Evolutionary conservation across 2,797 vertebrate species (phyloP).

Genomic region (Capromys pilorides): DNA sequence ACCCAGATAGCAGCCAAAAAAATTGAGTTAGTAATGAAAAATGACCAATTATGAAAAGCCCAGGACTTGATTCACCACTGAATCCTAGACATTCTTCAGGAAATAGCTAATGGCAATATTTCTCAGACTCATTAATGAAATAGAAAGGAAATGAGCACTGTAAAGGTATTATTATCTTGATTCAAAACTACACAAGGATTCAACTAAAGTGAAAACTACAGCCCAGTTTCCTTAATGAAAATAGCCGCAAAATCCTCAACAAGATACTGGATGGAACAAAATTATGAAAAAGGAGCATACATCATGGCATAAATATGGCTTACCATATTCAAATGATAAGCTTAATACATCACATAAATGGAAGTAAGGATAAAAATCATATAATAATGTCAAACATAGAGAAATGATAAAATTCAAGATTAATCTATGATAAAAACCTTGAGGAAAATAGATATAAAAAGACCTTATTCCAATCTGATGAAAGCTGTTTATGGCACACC

Average conservation of each 20-base stretch:
- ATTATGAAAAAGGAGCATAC: background rate
- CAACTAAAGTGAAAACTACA: background rate
- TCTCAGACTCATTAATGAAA: background rate
- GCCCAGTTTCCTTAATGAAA: background rate
- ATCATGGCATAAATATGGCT: background rate
- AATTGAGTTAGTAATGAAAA: background rate
- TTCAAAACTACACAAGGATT: background rate
- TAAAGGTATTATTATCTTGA: background rate
- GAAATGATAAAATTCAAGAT: background rate
- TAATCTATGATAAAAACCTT: background rate
- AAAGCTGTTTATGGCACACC: background rate
- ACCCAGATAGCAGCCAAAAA: background rate
- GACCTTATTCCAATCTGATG: background rate
- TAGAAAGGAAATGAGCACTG: background rate
- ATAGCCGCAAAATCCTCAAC: background rate
- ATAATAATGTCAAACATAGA: background rate
- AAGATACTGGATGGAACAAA: background rate
- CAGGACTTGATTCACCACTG: background rate
- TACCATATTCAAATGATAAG: background rate
- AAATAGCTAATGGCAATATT: background rate
- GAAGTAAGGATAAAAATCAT: background rate
- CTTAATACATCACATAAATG: background rate
- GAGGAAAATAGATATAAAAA: background rate
- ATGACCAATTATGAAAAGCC: background rate
- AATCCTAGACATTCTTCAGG: background rate